Evolutionary conservation across 2,888 invertebrate species (phyloP), one percentile per base, ranked within the genome.

Genomic region (Plagodis dolabraria): DNA sequence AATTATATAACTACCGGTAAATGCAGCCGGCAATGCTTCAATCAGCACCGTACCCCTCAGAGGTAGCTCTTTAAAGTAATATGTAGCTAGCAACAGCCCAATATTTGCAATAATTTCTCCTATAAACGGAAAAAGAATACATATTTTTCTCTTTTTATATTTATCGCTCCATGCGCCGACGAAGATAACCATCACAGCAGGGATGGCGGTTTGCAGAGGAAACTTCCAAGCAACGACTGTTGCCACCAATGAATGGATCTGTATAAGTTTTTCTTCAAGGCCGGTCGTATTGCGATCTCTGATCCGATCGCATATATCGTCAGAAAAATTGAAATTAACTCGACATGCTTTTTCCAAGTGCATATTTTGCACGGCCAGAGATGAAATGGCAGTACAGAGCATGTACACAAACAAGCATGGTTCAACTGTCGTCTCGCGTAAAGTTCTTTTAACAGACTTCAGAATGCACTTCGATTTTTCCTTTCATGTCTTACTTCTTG

Each of bases 401-500:
- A 95, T 94, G 76, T 95, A 95, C 65, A 93, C 88, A 64, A 95
- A 94, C 65, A 95, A 79, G 70, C 95, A 94, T 8, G 95, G 95
- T 71, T 96, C 95, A 2, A 96, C 95, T 0, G 95, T 95, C 1
- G 87, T 90, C 72, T 92, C 92, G 2, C 77, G 76, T 40, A 87
- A 75, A 58, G 85, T 74, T 69, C 72, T 71, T 67, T 84, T 87
- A 11, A 95, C 67, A 44, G 76, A 77, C 72, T 90, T 92, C 63
- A 91, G 68, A 5, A 75, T 55, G 11, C 68, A 72, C 65, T 90
- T 92, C 8, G 79, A 82, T 73, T 83, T 83, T 69, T 89, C 89
- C 54, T 76, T 81, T 83, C 84, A 86, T 61, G 85, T 79, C 54
- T 71, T 68, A 35, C 72, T 77, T 42, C 76, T 75, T 6, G 67